Evolutionary conservation across 1,140 invertebrate genomes (phyloP).

Genomic region (Ptiloglossa arizonensis): DNA sequence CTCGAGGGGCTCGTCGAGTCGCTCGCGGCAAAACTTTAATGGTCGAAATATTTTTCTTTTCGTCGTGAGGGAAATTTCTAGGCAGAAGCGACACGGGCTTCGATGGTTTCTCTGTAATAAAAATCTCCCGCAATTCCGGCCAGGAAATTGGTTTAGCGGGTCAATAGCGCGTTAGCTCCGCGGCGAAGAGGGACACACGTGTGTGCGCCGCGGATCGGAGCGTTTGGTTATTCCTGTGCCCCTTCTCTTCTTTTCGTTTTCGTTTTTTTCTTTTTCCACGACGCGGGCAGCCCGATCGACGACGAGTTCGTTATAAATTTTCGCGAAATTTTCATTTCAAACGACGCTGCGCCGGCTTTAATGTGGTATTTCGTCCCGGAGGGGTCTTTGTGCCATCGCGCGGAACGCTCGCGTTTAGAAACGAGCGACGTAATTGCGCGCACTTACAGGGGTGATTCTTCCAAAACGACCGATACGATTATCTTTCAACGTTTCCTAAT

Average conservation of each 20-base stretch:
- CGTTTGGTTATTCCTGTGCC: slow-evolving; percentile 23
- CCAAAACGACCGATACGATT: not conserved
- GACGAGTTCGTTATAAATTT: not conserved
- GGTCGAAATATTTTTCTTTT: no score
- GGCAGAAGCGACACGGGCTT: not conserved
- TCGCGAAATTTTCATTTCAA: slow-evolving; percentile 7
- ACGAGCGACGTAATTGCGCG: not conserved
- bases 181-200: not conserved
- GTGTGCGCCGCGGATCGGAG: not conserved
- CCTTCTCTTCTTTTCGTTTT: no score
- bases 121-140: slow-evolving; percentile 39
- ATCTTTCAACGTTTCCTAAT: no score
- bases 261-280: slow-evolving; percentile 17
- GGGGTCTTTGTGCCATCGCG: not conserved
- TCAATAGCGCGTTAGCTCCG: slow-evolving; percentile 36
- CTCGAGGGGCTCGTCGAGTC: no score
- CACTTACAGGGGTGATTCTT: not conserved
- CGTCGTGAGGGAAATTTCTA: not conserved
- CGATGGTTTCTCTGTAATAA: slow-evolving; percentile 30
- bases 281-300: not conserved
- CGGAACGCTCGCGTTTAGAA: not conserved
- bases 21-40: no score
- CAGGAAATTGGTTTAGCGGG: slow-evolving; percentile 44
- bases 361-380: slow-evolving; percentile 4
- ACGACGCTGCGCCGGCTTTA: not conserved